Evolutionary conservation across 2,888 invertebrate genomes (phyloP).

Genomic region (Arenicola marina): DNA sequence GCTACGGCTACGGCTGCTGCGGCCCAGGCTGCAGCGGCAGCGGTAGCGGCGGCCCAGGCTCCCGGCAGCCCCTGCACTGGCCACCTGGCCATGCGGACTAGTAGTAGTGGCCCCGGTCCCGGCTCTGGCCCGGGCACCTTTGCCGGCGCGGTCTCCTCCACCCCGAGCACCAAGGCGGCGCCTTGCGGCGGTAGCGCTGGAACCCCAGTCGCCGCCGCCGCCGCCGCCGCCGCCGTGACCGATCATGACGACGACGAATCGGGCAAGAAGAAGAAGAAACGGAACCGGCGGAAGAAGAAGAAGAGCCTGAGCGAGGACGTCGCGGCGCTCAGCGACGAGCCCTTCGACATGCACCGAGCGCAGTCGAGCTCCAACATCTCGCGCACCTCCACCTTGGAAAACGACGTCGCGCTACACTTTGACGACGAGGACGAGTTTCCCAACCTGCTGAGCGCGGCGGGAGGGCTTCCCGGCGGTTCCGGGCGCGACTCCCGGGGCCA

Average conservation of each 20-base stretch:
- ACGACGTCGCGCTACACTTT: constrained; percentile 40
- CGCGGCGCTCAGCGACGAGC: constrained; percentile 25
- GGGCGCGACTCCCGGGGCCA: not conserved
- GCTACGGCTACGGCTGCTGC: no score
- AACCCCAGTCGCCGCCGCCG: no score
- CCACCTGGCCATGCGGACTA: no score
- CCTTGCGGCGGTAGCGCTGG: no score
- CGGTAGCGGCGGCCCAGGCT: no score
- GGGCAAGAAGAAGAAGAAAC: constrained; percentile 14
- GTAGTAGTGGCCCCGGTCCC: no score
- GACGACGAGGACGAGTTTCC: constrained; percentile 57
- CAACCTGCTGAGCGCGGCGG: constrained; percentile 36
- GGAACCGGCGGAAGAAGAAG: constrained; percentile 9
- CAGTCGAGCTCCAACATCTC: constrained; percentile 30
- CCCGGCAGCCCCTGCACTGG: no score
- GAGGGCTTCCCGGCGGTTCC: constrained; percentile 11
- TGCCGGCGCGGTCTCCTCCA: no score
- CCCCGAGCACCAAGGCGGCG: no score
- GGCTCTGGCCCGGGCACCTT: no score
- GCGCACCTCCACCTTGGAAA: constrained; percentile 13
- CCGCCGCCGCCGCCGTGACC: constrained; percentile 4
- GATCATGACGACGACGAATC: constrained; percentile 12
- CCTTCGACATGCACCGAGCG: constrained; percentile 16
- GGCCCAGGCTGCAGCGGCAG: no score
- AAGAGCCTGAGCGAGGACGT: constrained; percentile 13